phyloP scores from a whole-genome alignment of 2,797 vertebrate species.

The Pangasius mekongensis region DNA sequence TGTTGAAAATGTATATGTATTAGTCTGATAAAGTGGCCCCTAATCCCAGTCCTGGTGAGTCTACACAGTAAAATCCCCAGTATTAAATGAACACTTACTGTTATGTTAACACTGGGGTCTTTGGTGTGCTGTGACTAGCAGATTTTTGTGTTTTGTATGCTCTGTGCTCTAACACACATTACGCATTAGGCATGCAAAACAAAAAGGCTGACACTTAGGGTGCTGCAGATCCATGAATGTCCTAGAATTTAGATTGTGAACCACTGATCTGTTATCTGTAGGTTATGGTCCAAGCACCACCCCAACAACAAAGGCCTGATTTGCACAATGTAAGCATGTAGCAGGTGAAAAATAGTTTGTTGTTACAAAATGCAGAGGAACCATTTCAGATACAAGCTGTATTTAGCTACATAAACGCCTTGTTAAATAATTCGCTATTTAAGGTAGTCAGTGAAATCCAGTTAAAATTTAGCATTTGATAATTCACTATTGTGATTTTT shows the following conservation, averaged over 20 bases:
- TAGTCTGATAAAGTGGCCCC: background rate
- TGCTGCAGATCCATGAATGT: background rate
- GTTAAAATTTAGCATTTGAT: background rate
- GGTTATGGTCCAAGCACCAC: background rate
- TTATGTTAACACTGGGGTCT: background rate
- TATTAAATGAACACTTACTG: background rate
- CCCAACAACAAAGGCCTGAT: background rate
- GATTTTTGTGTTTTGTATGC: background rate
- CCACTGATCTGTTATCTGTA: background rate
- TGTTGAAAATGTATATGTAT: background rate
- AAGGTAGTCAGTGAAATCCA: background rate
- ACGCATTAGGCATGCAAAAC: background rate
- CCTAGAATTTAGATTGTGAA: background rate
- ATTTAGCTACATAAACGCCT: background rate
- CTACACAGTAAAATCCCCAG: background rate
- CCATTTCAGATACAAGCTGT: background rate
- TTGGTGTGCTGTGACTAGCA: background rate
- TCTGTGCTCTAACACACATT: background rate
- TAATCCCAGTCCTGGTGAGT: background rate
- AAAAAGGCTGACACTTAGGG: background rate
- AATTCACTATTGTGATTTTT: background rate
- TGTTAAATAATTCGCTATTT: background rate
- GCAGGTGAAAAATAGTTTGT: background rate
- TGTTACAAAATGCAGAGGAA: background rate
- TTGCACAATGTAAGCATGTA: background rate